Conservation (phyloP, 2,113 vertebrate species). For the Hystrix cristata region DNA sequence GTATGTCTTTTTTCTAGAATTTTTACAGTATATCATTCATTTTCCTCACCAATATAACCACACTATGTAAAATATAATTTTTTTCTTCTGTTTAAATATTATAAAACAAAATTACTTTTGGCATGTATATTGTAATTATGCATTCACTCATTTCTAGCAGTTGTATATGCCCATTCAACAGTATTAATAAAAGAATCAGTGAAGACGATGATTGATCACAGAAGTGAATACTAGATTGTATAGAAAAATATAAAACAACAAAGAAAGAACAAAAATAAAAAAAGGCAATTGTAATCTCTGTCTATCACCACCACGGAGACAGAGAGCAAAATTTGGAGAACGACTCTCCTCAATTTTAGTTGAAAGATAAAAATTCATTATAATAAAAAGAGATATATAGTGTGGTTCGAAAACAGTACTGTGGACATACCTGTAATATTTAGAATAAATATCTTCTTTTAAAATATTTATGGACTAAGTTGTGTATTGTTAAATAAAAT, state of each 20-base stretch:
- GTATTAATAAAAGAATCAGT: not conserved
- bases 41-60: not conserved
- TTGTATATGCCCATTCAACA: not conserved
- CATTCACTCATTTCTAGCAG: not conserved
- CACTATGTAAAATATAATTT: not conserved
- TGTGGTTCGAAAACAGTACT: not conserved
- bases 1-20: not conserved
- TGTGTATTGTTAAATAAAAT: not conserved
- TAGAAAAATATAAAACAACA: not conserved
- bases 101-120: constrained; percentile 35
- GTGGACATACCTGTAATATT: not conserved
- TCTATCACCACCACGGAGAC: not conserved
- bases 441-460: not conserved
- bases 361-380: not conserved
- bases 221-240: not conserved
- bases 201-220: not conserved
- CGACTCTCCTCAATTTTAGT: not conserved
- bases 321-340: not conserved
- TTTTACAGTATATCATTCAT: constrained; percentile 24
- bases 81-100: constrained; percentile 39
- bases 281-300: not conserved
- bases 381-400: not conserved
- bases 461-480: not conserved
- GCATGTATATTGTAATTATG: not conserved
- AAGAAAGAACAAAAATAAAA: not conserved